Conservation (phyloP, 1,140 invertebrate genomes). For the Aphaenogaster ashmeadi region DNA sequence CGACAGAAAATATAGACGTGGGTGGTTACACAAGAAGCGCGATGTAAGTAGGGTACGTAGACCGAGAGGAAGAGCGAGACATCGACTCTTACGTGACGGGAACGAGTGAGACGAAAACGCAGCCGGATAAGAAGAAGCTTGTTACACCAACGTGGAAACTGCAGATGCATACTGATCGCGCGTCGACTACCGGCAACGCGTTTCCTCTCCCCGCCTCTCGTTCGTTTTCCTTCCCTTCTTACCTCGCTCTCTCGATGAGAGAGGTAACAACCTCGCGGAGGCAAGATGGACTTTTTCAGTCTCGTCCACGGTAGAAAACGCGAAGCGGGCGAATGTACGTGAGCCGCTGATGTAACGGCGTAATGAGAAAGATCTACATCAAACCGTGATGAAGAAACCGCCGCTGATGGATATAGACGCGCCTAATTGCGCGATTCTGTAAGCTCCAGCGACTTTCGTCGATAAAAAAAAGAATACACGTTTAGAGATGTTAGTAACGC, state of each 20-base stretch:
- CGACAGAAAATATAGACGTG: conserved; percentile 22
- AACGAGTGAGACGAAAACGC: conserved; percentile 35
- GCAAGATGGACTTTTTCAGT: conserved; percentile 53
- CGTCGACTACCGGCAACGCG: conserved; percentile 19
- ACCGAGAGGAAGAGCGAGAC: conserved; percentile 38
- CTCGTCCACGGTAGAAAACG: conserved; percentile 4
- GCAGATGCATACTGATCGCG: conserved; percentile 63
- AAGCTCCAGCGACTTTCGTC: conserved; percentile 32
- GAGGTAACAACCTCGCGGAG: conserved; percentile 15
- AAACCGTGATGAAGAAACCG: conserved; percentile 43
- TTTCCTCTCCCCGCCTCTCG: background rate
- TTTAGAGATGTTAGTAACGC: conserved; percentile 4
- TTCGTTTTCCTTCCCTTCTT: background rate
- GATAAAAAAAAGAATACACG: background rate
- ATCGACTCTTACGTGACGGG: conserved; percentile 25
- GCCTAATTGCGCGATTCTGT: conserved; percentile 44
- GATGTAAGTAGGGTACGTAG: conserved; percentile 29
- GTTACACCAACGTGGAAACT: conserved; percentile 64
- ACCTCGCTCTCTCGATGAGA: background rate
- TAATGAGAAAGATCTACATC: conserved; percentile 54
- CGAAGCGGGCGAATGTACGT: background rate
- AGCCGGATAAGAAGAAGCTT: conserved; percentile 62
- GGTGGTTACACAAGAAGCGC: conserved; percentile 46
- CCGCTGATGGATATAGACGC: conserved; percentile 6
- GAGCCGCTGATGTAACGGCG: conserved; percentile 24